Evolutionary conservation across 2,888 invertebrate genomes (phyloP), one percentile per base, ranked within the genome.

Genomic region (Cremastinae sp.): DNA sequence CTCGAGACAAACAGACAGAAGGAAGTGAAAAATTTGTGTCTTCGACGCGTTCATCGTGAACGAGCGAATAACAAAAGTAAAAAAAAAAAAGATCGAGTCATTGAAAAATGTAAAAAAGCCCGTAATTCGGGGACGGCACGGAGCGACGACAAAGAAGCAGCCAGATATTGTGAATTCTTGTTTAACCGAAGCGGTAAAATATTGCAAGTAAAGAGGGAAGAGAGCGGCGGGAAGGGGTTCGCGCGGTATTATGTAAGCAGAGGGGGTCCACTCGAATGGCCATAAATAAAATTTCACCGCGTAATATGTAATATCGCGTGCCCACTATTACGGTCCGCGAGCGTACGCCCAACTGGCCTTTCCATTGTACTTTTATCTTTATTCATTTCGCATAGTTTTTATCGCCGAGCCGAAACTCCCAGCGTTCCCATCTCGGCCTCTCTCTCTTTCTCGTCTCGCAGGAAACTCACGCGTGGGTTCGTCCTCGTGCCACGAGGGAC

Each of bases 181-280:
- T 86, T 85, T 84, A 81, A 82, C 81, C 86, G 83, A 87, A 85
- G 84, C 87, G 82, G 81, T 87, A 84, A 87, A 87, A 87, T 88
- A 88, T 88, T 86, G 81, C 81, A 84, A 78, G 75, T 79, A 45
- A 87, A 85, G 84, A 87, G 82, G 81, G 86, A 84, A 87, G 87
- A 87, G 88, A 88, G 88, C 85, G 81, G 81, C 84, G 78, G 75
- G 58, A 62, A 28, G 62, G 53, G 64, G 56, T 71, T 56, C 49
- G 51, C 64, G 62, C 64, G n/a, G n/a, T n/a, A 61, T 54, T 69
- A 56, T 58, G 34, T 54, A 47, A 28, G 10, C 77, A 47, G 49
- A 62, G 66, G 45, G 36, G 75, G 75, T 80, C 80, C 74, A 70
- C 45, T 72, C 77, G 69, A 75, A 66, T 71, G 59, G 79, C 78